Evolutionary conservation across 2,888 invertebrate species (phyloP), one percentile per base, ranked within the genome.

Genomic region (Brenthis daphne): DNA sequence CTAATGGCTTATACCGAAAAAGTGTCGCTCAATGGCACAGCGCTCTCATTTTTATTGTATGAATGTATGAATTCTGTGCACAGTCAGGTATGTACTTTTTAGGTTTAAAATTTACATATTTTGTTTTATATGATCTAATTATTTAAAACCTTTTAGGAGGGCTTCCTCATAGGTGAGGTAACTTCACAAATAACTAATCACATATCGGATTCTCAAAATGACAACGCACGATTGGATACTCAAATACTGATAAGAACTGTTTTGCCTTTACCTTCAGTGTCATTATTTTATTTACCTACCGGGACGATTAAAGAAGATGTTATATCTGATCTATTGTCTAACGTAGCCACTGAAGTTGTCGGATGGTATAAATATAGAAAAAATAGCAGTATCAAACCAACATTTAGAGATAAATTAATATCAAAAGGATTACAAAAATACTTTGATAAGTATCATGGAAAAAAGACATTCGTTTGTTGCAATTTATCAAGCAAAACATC

Each of bases 291-390:
- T 76, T 86, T 94, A 57, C 90, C 93, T 1, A 86, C 92, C 3
- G 95, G 95, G 11, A 89, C 88, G 78, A 89, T 96, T 58, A 91
- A 94, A 76, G 88, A 90, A 73, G 92, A 94, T 74, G 92, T 93
- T 74, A 79, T 96, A 3, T 82, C 85, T 67, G 87, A 88, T 6
- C 85, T 95, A 68, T 80, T 96, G 16, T 90, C 93, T 2, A 87
- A 87, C 68, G 89, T 92, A 69, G 90, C 93, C 29, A 90, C 87
- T 74, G 93, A 94, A 85, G 93, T 95, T 29, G 94, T 96, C 12
- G 96, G 95, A 33, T 96, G 96, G 95, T 96, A 95, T 80, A 94
- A 94, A 81, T 95, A 94, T 78, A 92, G 94, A 73, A 90, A 91
- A 74, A 92, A 93, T 65, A 88, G 89, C 60, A 88, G 85, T 56